These are phyloP conservation scores for Tetragonula carbonaria DNA, from an alignment of 2,888 invertebrate genomes.

Conservation along the genomic window DNA sequence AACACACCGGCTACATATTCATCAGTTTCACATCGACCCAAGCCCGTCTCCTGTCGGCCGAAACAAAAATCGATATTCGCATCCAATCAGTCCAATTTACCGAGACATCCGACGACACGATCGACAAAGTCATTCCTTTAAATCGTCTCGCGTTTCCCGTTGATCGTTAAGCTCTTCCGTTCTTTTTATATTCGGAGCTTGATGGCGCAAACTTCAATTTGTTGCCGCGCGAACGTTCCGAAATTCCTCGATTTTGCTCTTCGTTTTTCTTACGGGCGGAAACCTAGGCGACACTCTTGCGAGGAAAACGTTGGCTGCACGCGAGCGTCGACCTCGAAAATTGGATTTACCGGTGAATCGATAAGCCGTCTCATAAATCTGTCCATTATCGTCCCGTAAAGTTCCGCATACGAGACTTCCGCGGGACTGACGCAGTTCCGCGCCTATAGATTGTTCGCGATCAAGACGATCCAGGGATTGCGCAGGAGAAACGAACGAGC, in stretches of 20 bases:
- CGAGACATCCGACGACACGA: conserved; percentile 6
- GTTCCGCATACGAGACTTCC: conserved; percentile 70
- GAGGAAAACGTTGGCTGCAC: conserved; percentile 57
- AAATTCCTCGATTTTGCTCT: conserved; percentile 45
- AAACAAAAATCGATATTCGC: conserved; percentile 30
- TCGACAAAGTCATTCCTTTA: background rate
- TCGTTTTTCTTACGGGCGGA: conserved; percentile 32
- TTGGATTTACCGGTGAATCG: conserved; percentile 81
- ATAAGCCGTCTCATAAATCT: conserved; percentile 81
- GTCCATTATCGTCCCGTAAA: conserved; percentile 79
- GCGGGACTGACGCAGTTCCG: conserved; percentile 53
- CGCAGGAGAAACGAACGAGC: conserved; percentile 54
- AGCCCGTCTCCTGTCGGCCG: background rate
- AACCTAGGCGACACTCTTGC: conserved; percentile 54
- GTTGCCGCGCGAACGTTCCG: conserved; percentile 7
- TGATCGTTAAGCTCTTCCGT: conserved; percentile 21
- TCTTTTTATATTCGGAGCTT: too few relatives aligned
- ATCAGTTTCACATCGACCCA: background rate
- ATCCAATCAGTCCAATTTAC: conserved; percentile 20
- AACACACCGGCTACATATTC: conserved; percentile 11
- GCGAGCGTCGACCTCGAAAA: conserved; percentile 77
- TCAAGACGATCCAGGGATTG: conserved; percentile 54
- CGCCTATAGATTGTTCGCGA: conserved; percentile 41
- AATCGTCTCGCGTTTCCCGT: background rate
- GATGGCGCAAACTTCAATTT: conserved; percentile 46